phyloP scores from a whole-genome alignment of 2,113 vertebrate genomes.

The Nycticebus coucang region DNA sequence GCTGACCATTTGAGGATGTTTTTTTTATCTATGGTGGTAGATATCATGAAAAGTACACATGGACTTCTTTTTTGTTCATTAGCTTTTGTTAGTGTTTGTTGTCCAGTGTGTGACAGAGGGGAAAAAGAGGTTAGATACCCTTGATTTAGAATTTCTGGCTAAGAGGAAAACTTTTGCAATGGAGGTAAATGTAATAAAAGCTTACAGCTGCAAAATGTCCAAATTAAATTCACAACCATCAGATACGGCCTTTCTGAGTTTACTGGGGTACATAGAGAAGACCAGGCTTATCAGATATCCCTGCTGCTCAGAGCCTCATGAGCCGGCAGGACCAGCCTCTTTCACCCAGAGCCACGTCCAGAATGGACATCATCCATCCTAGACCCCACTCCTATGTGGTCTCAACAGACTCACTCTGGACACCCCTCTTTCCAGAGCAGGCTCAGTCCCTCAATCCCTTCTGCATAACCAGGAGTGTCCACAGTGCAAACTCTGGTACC shows the following conservation, averaged over 20 bases:
- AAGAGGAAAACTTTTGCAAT: not conserved
- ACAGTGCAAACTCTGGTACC: not conserved
- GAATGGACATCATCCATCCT: not conserved
- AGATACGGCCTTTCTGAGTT: not conserved
- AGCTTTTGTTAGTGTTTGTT: no score
- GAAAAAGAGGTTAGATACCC: no score
- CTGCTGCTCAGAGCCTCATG: not conserved
- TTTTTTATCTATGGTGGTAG: no score
- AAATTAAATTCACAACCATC: accelerated
- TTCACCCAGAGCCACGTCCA: not conserved
- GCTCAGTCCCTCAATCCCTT: not conserved
- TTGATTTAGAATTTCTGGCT: not conserved
- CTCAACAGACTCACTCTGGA: not conserved
- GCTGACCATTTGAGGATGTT: no score
- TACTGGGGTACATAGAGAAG: accelerated
- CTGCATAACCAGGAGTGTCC: not conserved
- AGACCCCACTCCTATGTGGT: not conserved
- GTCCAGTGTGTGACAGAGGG: no score
- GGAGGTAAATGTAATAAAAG: not conserved
- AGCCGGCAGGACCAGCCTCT: no score
- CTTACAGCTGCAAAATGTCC: not conserved
- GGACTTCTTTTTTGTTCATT: no score
- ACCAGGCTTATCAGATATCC: accelerated
- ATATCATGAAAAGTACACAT: no score
- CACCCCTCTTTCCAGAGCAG: not conserved